Percentiles rank a stretch among this genome's conserved stretches.
Conservation (phyloP, 2,113 vertebrate species). For the Lagenorhynchus albirostris region DNA sequence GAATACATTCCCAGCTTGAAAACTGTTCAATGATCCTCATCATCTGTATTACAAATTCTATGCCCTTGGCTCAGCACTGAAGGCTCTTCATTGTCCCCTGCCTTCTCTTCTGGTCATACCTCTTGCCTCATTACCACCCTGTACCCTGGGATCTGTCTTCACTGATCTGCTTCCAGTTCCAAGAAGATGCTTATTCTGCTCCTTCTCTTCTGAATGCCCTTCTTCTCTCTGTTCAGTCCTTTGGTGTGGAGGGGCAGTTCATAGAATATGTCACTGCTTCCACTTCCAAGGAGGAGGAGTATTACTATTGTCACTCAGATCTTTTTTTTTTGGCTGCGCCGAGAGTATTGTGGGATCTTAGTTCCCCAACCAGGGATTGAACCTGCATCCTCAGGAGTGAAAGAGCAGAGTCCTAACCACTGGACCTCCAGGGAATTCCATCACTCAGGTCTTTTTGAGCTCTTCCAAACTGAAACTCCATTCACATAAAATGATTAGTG, state of each 20-base stretch:
- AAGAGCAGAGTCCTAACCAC: not conserved
- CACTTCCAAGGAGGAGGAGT: not conserved
- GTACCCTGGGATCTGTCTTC: not conserved
- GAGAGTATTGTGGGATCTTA: not conserved
- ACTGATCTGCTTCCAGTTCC: not conserved
- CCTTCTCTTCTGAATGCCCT: not conserved
- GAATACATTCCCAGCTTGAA: not conserved
- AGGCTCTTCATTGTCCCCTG: not conserved
- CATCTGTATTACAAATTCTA: not conserved
- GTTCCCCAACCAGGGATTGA: not conserved
- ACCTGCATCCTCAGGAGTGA: not conserved
- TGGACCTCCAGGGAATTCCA: not conserved
- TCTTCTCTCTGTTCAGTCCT: not conserved
- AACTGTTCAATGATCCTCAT: not conserved
- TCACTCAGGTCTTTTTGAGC: not conserved
- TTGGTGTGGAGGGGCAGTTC: not conserved
- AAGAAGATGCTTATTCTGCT: not conserved
- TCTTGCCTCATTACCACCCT: not conserved
- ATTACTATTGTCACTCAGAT: not conserved
- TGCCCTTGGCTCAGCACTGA: not conserved
- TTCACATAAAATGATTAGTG: conserved; percentile 10
- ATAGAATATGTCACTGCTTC: not conserved
- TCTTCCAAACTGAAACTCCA: not conserved
- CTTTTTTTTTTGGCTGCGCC: not conserved
- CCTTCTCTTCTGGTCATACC: not conserved